Conservation (phyloP, 2,113 vertebrate species). For the Phylloscopus trochilus region DNA sequence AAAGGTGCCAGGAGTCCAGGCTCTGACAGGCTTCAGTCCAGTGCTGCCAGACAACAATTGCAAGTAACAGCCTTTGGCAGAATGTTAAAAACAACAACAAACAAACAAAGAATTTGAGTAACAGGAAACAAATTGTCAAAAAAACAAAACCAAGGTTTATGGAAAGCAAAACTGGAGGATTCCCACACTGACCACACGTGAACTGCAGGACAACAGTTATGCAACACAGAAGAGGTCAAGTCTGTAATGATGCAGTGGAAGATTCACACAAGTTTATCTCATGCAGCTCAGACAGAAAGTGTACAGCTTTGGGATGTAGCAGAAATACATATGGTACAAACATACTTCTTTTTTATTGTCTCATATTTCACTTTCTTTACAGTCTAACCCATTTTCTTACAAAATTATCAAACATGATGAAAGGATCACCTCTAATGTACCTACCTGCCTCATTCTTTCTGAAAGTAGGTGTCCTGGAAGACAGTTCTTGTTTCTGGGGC, state of each 20-base stretch:
- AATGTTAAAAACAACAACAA: neutral
- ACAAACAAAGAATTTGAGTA: neutral
- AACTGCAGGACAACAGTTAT: neutral
- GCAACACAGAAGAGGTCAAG: neutral
- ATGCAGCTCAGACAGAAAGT: neutral
- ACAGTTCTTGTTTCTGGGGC: neutral
- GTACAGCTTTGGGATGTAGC: neutral
- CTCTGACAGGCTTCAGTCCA: neutral
- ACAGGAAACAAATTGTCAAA: neutral
- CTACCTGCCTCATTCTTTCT: neutral
- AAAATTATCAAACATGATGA: neutral
- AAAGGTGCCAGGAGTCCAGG: neutral
- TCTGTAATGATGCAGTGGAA: neutral
- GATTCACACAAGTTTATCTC: neutral
- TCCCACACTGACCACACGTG: neutral
- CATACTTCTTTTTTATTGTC: neutral
- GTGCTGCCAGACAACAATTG: neutral
- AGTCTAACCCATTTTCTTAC: neutral
- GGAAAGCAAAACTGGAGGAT: neutral
- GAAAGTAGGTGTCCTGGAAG: neutral
- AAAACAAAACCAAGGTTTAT: neutral
- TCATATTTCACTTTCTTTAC: neutral
- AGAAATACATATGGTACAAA: neutral
- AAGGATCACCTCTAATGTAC: neutral
- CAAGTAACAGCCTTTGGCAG: neutral